Conservation (phyloP, 2,113 vertebrate species). For the Chloroceryle aenea region DNA sequence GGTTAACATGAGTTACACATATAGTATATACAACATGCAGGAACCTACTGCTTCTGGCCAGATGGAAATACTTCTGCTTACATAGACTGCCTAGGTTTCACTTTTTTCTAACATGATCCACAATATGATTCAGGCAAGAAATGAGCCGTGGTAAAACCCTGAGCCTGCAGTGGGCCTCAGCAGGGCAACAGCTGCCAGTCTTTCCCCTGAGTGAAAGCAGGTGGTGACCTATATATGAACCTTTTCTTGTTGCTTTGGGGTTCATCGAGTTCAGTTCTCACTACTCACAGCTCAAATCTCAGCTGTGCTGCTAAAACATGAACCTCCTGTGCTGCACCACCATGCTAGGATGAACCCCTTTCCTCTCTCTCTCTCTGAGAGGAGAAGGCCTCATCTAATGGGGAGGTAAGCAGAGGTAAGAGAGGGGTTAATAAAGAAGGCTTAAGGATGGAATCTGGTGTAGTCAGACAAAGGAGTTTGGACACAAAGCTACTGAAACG, state of each 20-base stretch:
- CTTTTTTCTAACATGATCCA: neutral
- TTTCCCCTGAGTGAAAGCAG: neutral
- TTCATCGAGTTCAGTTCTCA: neutral
- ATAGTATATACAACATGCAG: neutral
- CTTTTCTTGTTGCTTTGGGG: neutral
- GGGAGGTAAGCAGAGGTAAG: neutral
- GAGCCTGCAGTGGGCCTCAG: neutral
- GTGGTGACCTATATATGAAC: slow-evolving; percentile 16
- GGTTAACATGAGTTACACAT: neutral
- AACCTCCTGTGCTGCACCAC: neutral
- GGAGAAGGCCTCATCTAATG: neutral
- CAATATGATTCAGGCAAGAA: neutral
- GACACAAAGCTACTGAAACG: neutral
- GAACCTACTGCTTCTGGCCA: neutral
- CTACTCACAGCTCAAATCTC: neutral
- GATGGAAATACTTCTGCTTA: neutral
- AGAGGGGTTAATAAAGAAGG: neutral
- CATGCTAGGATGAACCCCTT: neutral
- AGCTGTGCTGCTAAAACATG: neutral
- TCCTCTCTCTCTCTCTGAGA: neutral
- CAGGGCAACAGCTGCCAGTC: neutral
- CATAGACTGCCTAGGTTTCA: neutral
- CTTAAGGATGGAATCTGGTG: neutral
- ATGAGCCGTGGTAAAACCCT: neutral
- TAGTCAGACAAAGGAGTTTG: neutral